A percentile compares a stretch with the other conserved stretches of the same genome.
phyloP scores from a whole-genome alignment of 1,140 invertebrate genomes.

The Anagrus nilaparvatae region DNA sequence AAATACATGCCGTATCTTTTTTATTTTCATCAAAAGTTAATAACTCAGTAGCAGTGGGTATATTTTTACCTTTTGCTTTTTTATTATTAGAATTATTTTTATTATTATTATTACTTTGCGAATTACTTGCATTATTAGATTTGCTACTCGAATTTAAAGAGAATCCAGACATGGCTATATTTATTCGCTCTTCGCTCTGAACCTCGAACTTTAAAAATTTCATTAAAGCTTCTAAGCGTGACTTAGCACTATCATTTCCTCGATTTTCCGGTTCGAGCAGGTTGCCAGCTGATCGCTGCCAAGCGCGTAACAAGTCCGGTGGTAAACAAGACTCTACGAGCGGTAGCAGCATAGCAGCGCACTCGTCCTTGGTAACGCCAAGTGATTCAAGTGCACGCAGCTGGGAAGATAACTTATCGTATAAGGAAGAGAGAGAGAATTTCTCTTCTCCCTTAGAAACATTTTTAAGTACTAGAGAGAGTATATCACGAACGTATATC shows the following conservation, averaged over 20 bases:
- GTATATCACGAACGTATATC: too few species aligned
- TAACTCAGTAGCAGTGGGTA: conserved; percentile 10
- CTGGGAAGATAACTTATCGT: too few species aligned
- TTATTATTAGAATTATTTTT: background rate
- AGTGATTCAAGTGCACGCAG: conserved; percentile 24
- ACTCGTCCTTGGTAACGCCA: conserved; percentile 23
- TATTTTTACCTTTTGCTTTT: conserved; percentile 5
- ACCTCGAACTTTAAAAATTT: conserved; percentile 22
- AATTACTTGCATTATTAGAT: background rate
- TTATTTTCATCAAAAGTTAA: conserved; percentile 6
- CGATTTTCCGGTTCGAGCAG: background rate
- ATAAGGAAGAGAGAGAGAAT: too few species aligned
- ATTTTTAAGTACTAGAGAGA: too few species aligned
- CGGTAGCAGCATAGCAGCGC: conserved; percentile 23
- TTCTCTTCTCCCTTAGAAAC: too few species aligned
- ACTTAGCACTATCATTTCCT: conserved; percentile 7
- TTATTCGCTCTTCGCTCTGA: conserved; percentile 20
- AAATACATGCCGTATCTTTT: conserved; percentile 8
- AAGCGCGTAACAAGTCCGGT: conserved; percentile 21
- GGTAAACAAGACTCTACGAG: conserved; percentile 29
- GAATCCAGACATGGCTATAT: conserved; percentile 17
- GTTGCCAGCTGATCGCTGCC: conserved; percentile 16
- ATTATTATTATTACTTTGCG: background rate
- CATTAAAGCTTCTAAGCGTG: conserved; percentile 17
- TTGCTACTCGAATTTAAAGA: background rate